Conservation (phyloP, 2,888 invertebrate species). For the Oconnorella tubifera region DNA sequence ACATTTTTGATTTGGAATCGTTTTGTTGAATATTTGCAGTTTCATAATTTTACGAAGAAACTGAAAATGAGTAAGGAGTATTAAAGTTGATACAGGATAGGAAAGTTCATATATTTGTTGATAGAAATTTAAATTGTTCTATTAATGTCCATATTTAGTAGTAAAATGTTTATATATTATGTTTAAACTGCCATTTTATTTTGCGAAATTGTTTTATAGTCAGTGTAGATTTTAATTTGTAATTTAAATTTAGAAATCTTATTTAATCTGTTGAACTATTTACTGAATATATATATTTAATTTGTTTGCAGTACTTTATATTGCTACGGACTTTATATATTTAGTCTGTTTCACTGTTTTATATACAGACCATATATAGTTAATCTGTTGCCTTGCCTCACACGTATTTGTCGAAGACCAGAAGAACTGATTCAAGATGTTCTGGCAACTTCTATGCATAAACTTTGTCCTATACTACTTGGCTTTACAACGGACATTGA, state of each 20-base stretch:
- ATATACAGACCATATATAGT: slow-evolving; percentile 68
- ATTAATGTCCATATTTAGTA: too few relatives aligned
- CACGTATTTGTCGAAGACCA: slow-evolving; percentile 68
- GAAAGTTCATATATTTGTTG: too few relatives aligned
- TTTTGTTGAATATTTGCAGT: too few relatives aligned
- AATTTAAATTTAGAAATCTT: not conserved
- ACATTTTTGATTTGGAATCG: too few relatives aligned
- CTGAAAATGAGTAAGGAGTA: too few relatives aligned
- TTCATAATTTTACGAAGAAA: too few relatives aligned
- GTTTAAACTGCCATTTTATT: not conserved
- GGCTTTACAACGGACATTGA: slow-evolving; percentile 70
- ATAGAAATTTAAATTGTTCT: too few relatives aligned
- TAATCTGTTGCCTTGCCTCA: slow-evolving; percentile 71
- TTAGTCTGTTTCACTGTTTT: too few relatives aligned
- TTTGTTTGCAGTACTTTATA: not conserved
- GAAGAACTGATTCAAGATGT: slow-evolving; percentile 73
- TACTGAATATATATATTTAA: not conserved
- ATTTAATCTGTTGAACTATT: not conserved
- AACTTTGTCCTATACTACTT: slow-evolving; percentile 68
- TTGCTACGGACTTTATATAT: not conserved
- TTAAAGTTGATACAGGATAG: too few relatives aligned
- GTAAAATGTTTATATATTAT: too few relatives aligned
- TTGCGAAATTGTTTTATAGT: not conserved
- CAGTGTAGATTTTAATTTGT: not conserved
- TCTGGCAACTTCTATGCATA: slow-evolving; percentile 64